A percentile compares a stretch with the other conserved stretches of the same genome.
Evolutionary conservation across 1,140 invertebrate species (phyloP).

Genomic region (Trichoplusia ni): DNA sequence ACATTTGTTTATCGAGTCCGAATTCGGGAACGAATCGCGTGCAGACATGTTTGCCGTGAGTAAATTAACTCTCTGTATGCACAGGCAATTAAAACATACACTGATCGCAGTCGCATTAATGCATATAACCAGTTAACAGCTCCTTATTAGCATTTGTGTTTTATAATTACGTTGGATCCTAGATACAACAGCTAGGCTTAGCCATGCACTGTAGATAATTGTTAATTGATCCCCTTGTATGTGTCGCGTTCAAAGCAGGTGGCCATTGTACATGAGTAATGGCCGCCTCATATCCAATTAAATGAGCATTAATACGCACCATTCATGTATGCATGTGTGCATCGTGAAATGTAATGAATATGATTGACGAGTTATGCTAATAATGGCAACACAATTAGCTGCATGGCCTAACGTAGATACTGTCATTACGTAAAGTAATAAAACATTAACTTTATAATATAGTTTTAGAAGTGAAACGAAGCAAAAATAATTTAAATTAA

Average conservation of each 20-base stretch:
- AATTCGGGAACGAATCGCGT: no score
- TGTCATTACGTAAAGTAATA: no score
- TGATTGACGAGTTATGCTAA: background rate
- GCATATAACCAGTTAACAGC: no score
- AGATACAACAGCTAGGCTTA: background rate
- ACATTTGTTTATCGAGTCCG: no score
- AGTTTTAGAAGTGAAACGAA: no score
- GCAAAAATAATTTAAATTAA: no score
- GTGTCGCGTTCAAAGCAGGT: slow-evolving; percentile 27
- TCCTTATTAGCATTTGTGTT: background rate
- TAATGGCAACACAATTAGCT: no score
- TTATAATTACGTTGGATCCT: background rate
- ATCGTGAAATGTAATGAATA: slow-evolving; percentile 1
- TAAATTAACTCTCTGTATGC: background rate
- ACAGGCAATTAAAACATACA: no score
- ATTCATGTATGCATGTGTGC: background rate
- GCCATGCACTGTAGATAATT: slow-evolving; percentile 12
- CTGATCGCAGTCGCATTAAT: no score
- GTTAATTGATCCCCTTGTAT: slow-evolving; percentile 30
- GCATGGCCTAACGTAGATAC: no score
- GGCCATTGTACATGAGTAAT: slow-evolving; percentile 37
- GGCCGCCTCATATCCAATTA: slow-evolving; percentile 41
- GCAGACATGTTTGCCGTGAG: no score
- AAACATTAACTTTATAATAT: no score
- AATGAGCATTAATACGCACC: slow-evolving; percentile 22